Conservation (phyloP, 2,113 vertebrate species). For the Furnarius figulus region DNA sequence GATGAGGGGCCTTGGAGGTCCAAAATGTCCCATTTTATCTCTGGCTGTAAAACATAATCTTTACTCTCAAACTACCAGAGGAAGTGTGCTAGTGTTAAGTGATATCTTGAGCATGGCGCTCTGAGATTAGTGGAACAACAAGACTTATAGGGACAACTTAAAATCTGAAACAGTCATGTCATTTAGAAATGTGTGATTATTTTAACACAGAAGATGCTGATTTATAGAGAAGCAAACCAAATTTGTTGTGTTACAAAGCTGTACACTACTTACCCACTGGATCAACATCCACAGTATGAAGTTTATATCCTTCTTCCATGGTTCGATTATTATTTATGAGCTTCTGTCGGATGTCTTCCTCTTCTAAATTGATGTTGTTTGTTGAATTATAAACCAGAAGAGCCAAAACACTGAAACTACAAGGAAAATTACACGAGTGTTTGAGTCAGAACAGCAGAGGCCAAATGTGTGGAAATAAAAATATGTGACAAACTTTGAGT, state of each 20-base stretch:
- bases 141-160: neutral
- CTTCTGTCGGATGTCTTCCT: constrained; percentile 68
- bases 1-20: neutral
- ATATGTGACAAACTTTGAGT: neutral
- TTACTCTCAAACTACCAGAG: neutral
- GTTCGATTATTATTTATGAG: constrained; percentile 64
- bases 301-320: constrained; percentile 67
- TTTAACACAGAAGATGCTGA: neutral
- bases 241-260: neutral
- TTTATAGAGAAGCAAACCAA: neutral
- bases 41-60: neutral
- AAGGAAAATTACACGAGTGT: constrained; percentile 12
- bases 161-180: neutral
- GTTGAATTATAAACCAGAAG: constrained; percentile 84
- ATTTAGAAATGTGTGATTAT: neutral
- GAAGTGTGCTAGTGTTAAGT: neutral
- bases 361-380: constrained; percentile 77
- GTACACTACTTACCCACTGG: constrained; percentile 78
- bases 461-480: constrained; percentile 8
- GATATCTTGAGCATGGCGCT: neutral
- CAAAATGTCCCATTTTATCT: neutral
- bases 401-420: constrained; percentile 79
- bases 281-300: constrained; percentile 67
- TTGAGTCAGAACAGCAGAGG: constrained; percentile 27
- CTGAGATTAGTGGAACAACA: neutral